Evolutionary conservation across 2,113 vertebrate species (phyloP).

Genomic region (Actenoides lindsayi): DNA sequence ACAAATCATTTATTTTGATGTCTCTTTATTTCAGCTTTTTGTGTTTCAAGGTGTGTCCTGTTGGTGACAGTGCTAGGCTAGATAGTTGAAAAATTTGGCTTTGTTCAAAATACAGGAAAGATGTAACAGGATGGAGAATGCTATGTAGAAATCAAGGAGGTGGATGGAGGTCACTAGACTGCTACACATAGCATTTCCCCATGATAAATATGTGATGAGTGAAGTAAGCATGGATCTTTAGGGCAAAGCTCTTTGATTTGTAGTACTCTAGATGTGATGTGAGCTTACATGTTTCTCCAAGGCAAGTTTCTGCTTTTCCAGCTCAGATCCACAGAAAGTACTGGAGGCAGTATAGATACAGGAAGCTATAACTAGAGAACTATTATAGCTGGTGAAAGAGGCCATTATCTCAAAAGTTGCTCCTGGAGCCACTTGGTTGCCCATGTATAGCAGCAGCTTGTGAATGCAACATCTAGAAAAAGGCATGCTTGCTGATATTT

Average conservation of each 20-base stretch:
- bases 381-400: background rate
- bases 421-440: background rate
- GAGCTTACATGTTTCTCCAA: background rate
- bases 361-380: background rate
- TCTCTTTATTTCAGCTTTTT: background rate
- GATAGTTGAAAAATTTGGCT: background rate
- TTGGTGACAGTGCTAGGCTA: background rate
- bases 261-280: background rate
- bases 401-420: background rate
- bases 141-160: background rate
- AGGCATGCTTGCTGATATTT: background rate
- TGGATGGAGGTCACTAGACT: background rate
- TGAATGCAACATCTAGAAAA: background rate
- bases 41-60: background rate
- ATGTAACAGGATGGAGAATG: background rate
- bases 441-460: background rate
- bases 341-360: background rate
- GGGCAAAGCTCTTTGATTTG: background rate
- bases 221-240: background rate
- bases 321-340: background rate
- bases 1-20: background rate
- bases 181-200: background rate
- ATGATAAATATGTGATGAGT: accelerated
- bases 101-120: background rate
- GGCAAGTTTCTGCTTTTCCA: background rate